Conservation (phyloP, 2,113 vertebrate species). For the Excalfactoria chinensis region DNA sequence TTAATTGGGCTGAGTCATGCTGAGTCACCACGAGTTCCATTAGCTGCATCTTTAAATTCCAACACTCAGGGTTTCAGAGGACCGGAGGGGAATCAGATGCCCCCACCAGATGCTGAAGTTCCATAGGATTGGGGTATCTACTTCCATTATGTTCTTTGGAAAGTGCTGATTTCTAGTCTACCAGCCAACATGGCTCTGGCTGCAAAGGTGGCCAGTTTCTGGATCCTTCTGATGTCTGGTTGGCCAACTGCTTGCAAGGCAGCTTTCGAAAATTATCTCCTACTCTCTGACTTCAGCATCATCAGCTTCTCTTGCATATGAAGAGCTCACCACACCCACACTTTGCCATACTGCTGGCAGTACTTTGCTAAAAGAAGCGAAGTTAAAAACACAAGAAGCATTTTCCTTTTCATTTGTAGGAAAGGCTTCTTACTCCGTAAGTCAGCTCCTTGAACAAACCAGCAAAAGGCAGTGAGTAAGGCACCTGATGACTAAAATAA, state of each 20-base stretch:
- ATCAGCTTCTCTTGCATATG: constrained; percentile 69
- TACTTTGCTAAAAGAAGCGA: constrained; percentile 42
- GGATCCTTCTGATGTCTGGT: not conserved
- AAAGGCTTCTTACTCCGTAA: not conserved
- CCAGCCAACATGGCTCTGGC: not conserved
- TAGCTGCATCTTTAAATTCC: constrained; percentile 16
- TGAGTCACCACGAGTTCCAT: constrained; percentile 56
- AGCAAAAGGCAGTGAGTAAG: constrained; percentile 52
- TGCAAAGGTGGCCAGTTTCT: not conserved
- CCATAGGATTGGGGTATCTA: not conserved
- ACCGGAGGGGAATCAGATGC: not conserved
- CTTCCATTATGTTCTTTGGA: not conserved
- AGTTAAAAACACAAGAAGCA: constrained; percentile 30
- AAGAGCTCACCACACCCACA: constrained; percentile 69
- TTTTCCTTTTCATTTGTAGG: constrained; percentile 39
- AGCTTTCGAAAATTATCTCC: constrained; percentile 14
- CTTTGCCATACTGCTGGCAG: constrained; percentile 51
- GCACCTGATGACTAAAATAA: constrained; percentile 58
- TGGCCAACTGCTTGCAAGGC: constrained; percentile 33
- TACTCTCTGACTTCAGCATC: constrained; percentile 50
- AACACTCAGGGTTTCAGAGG: not conserved
- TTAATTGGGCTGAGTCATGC: constrained; percentile 60
- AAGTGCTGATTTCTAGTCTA: not conserved
- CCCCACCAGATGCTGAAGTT: not conserved
- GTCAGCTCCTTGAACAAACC: constrained; percentile 34